These are phyloP conservation scores for Spatulosminthurus flaviceps DNA, from an alignment of 2,888 invertebrate genomes.

Conservation along the genomic window DNA sequence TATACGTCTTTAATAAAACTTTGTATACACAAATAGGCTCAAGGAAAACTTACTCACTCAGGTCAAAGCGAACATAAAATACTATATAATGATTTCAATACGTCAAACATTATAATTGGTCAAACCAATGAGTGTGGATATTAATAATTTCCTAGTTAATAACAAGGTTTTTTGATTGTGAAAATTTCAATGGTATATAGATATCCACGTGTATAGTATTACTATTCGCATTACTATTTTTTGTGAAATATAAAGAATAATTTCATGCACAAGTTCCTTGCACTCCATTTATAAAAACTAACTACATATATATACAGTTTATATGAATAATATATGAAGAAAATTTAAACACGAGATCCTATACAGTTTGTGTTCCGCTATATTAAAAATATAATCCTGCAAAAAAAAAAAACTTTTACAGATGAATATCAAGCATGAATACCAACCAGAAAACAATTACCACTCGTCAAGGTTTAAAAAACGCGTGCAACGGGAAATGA, in stretches of 20 bases:
- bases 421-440: constrained; percentile 13
- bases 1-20: too few species aligned
- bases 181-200: neutral
- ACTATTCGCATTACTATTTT: neutral
- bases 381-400: neutral
- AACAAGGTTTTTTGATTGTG: neutral
- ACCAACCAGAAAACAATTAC: constrained; percentile 4
- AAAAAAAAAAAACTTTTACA: neutral
- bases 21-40: too few species aligned
- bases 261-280: constrained; percentile 4
- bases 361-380: neutral
- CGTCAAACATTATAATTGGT: too few species aligned
- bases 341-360: neutral
- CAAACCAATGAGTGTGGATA: too few species aligned
- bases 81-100: too few species aligned
- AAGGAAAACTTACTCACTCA: too few species aligned
- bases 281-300: too few species aligned
- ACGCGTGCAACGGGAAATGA: constrained; percentile 5
- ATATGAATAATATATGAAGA: too few species aligned
- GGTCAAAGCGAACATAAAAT: too few species aligned
- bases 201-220: too few species aligned
- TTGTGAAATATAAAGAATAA: neutral
- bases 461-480: constrained; percentile 10
- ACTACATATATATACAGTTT: too few species aligned
- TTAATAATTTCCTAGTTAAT: neutral